These are phyloP conservation scores for Peromyscus leucopus DNA, from an alignment of 2,113 vertebrate species.

Conservation along the genomic window DNA sequence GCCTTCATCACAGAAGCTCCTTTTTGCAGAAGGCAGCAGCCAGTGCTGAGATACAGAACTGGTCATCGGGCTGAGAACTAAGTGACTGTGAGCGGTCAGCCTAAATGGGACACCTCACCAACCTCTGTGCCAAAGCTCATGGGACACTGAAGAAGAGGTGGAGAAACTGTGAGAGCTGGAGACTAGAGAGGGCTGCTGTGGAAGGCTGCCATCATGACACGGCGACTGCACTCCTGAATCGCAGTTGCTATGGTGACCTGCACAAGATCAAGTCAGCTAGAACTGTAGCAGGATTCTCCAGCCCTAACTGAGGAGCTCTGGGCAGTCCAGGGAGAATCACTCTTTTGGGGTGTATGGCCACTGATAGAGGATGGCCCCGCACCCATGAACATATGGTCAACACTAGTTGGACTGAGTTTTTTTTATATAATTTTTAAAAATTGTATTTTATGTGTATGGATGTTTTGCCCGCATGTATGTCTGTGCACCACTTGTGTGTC, in stretches of 20 bases:
- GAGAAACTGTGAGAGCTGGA: not conserved
- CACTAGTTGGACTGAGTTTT: not conserved
- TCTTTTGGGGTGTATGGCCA: not conserved
- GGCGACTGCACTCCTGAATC: not conserved
- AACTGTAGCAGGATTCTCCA: not conserved
- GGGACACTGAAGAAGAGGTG: not conserved
- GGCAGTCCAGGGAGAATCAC: not conserved
- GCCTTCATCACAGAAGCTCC: not conserved
- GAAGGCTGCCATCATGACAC: not conserved
- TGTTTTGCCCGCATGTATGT: not conserved
- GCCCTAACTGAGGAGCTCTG: not conserved
- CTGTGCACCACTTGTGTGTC: not conserved
- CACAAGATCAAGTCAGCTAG: not conserved
- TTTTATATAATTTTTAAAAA: not conserved
- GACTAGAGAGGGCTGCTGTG: not conserved
- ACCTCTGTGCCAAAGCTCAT: not conserved
- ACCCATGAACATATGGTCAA: not conserved
- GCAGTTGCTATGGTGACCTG: not conserved
- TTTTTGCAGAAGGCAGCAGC: not conserved
- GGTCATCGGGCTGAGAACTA: not conserved
- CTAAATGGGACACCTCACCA: not conserved
- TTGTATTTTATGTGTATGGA: not conserved
- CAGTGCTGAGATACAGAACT: not conserved
- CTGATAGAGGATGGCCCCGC: not conserved
- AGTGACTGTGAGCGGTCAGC: too few relatives aligned